phyloP scores from a whole-genome alignment of 30 jellyfish, hydroid and myxozoan species.

The Chrysaora quinquecirrha region DNA sequence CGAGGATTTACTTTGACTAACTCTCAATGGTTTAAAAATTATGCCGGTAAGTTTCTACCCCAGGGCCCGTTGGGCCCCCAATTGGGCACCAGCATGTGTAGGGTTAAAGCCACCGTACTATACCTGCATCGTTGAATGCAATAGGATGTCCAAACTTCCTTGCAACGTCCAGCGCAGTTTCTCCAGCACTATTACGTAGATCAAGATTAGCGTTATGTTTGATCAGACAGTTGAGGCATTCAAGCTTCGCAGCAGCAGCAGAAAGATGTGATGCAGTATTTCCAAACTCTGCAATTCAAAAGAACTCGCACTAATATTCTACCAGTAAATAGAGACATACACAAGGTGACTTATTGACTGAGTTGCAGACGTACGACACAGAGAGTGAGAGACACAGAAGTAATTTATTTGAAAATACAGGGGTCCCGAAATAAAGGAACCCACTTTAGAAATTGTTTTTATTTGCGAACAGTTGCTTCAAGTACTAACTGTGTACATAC shows the following conservation, averaged over 20 bases:
- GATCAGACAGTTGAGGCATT: constrained; percentile 18
- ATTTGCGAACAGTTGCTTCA: too few relatives aligned
- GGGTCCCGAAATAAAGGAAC: too few relatives aligned
- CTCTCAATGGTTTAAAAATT: too few relatives aligned
- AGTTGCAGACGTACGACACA: too few relatives aligned
- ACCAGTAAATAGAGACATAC: too few relatives aligned
- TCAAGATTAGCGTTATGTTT: background rate
- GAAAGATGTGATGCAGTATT: constrained; percentile 7
- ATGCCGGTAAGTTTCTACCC: background rate
- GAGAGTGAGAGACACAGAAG: too few relatives aligned
- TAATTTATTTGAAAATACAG: too few relatives aligned
- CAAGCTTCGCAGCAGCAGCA: constrained; percentile 2
- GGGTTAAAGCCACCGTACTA: background rate
- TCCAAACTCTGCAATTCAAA: background rate
- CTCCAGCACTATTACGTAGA: constrained; percentile 1
- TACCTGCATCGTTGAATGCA: constrained; percentile 15
- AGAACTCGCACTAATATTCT: too few relatives aligned
- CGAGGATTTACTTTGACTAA: background rate
- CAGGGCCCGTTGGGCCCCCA: too few relatives aligned
- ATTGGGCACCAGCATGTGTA: background rate
- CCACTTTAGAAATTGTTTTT: too few relatives aligned
- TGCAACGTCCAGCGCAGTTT: constrained; percentile 14
- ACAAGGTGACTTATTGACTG: too few relatives aligned
- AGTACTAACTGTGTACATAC: too few relatives aligned
- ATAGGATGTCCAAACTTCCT: constrained; percentile 23